These are phyloP conservation scores for Motacilla alba DNA, from an alignment of 2,113 vertebrate species.

Conservation along the genomic window DNA sequence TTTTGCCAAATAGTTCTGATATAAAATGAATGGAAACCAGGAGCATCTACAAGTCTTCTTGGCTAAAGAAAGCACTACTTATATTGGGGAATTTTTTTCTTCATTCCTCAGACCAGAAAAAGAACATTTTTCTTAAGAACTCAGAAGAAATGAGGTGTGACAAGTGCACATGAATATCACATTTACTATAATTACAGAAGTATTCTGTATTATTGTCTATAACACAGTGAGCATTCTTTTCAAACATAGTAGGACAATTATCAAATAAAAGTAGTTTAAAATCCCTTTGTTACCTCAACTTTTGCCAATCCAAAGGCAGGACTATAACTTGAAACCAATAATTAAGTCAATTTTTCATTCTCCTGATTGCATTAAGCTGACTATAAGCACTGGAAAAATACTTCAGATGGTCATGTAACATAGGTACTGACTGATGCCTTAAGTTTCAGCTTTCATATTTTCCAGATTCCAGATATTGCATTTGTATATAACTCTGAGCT, in stretches of 20 bases:
- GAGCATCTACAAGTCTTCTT: background rate
- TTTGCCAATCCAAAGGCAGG: background rate
- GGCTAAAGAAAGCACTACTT: background rate
- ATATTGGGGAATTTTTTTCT: background rate
- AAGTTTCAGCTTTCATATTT: background rate
- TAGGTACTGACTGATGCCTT: background rate
- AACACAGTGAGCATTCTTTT: background rate
- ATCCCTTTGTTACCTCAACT: background rate
- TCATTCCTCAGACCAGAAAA: background rate
- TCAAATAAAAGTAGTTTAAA: background rate
- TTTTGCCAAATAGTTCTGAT: background rate
- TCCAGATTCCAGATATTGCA: background rate
- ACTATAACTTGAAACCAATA: background rate
- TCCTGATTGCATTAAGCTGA: background rate
- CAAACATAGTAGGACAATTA: background rate
- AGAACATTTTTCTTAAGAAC: background rate
- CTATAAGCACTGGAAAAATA: background rate
- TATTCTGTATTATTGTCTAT: background rate
- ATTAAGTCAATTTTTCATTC: background rate
- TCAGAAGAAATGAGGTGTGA: background rate
- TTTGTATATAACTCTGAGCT: background rate
- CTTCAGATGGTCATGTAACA: background rate
- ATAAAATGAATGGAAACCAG: background rate
- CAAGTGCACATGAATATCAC: background rate
- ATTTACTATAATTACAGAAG: conserved; percentile 1